These are phyloP conservation scores for Plutella xylostella DNA, from an alignment of 2,888 invertebrate species.

Conservation along the genomic window DNA sequence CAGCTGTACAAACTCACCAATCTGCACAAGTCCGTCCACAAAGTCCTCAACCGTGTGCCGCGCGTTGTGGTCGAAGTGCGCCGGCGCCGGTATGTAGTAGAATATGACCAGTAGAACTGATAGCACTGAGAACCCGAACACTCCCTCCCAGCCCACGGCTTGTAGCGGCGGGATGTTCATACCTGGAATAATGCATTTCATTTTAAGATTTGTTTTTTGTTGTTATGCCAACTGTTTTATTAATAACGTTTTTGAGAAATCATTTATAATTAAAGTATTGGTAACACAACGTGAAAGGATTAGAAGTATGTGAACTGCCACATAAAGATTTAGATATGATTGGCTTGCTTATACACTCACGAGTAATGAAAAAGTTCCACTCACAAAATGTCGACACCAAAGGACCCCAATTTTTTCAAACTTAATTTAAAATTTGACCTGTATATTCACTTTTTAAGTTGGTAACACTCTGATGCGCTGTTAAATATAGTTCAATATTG, in stretches of 20 bases:
- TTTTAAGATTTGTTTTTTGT: no score
- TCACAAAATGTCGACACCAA: no score
- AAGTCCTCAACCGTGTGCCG: conserved; percentile 85
- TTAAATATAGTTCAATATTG: no score
- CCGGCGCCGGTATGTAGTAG: conserved; percentile 81
- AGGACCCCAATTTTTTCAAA: no score
- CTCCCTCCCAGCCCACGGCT: conserved; percentile 95
- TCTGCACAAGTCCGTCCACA: conserved; percentile 86
- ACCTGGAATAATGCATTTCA: conserved; percentile 40
- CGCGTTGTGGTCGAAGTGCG: conserved; percentile 82
- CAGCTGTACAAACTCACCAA: conserved; percentile 67
- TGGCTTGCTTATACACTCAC: not conserved
- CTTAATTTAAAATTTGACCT: no score
- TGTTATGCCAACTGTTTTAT: no score
- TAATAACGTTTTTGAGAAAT: no score
- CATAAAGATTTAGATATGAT: not conserved
- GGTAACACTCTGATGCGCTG: no score
- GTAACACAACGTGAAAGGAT: no score
- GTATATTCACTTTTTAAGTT: no score
- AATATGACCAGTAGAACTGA: conserved; percentile 60
- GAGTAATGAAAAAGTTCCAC: no score
- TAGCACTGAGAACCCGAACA: conserved; percentile 48
- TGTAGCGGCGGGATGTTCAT: conserved; percentile 90
- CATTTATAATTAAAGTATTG: no score
- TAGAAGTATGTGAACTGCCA: not conserved